phyloP scores from a whole-genome alignment of 2,888 invertebrate genomes.

The Digitonthophagus gazella region DNA sequence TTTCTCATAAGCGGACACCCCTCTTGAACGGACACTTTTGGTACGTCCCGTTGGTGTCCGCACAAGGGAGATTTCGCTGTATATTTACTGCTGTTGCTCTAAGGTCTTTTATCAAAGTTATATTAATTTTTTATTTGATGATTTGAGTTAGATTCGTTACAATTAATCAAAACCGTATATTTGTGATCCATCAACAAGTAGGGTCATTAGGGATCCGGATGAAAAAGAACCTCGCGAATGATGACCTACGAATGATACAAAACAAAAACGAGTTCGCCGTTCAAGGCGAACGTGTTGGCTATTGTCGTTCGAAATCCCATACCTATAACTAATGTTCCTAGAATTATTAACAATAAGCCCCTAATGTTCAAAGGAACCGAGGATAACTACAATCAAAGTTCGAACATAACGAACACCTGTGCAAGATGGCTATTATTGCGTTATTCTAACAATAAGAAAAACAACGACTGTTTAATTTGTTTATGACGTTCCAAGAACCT shows the following conservation, averaged over 20 bases:
- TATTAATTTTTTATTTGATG: too few relatives aligned
- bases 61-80: too few relatives aligned
- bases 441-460: neutral
- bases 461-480: neutral
- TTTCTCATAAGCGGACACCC: too few relatives aligned
- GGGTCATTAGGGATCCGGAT: conserved; percentile 4
- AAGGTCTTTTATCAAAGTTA: too few relatives aligned
- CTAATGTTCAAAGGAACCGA: conserved; percentile 4
- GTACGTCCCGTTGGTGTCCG: too few relatives aligned
- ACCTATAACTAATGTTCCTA: conserved; percentile 8
- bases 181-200: neutral
- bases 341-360: conserved; percentile 11
- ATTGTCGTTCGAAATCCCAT: conserved; percentile 3
- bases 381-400: conserved; percentile 2
- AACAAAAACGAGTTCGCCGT: neutral
- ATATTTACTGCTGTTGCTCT: too few relatives aligned
- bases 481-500: neutral
- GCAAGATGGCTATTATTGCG: neutral
- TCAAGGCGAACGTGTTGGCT: conserved; percentile 10
- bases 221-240: neutral
- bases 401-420: conserved; percentile 14
- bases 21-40: too few relatives aligned
- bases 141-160: neutral
- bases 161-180: neutral
- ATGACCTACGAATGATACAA: neutral